Conservation (phyloP, 1,140 invertebrate genomes). For the Delia radicum region DNA sequence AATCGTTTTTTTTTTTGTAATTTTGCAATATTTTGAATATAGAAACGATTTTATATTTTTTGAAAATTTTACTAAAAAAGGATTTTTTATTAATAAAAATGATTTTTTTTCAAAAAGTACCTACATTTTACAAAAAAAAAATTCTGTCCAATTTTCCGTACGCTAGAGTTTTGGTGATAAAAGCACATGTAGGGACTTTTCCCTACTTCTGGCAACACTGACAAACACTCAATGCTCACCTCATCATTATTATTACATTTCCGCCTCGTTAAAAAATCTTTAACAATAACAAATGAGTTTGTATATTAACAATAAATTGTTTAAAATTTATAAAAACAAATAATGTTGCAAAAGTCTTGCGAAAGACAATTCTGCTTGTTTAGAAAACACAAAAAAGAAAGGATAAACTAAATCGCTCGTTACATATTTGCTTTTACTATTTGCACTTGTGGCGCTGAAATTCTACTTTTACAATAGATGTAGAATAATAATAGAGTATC, state of each 20-base stretch:
- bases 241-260: conserved; percentile 3
- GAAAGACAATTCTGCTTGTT: not conserved
- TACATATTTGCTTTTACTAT: not conserved
- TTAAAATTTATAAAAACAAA: not conserved
- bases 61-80: too few species aligned
- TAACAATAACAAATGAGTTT: not conserved
- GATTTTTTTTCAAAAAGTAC: too few species aligned
- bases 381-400: not conserved
- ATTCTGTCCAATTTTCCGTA: too few species aligned
- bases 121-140: too few species aligned
- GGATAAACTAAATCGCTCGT: not conserved
- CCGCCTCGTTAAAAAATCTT: not conserved
- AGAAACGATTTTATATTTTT: too few species aligned
- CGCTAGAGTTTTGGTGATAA: too few species aligned
- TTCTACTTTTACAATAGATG: not conserved
- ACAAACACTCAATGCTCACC: not conserved
- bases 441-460: not conserved
- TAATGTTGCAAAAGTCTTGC: not conserved
- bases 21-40: too few species aligned
- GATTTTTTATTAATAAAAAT: too few species aligned
- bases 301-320: not conserved
- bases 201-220: not conserved
- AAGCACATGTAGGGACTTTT: too few species aligned
- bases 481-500: too few species aligned
- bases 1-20: too few species aligned